These are phyloP conservation scores for Drosophila paranaensis DNA, from an alignment of 2,888 invertebrate species.

Conservation along the genomic window DNA sequence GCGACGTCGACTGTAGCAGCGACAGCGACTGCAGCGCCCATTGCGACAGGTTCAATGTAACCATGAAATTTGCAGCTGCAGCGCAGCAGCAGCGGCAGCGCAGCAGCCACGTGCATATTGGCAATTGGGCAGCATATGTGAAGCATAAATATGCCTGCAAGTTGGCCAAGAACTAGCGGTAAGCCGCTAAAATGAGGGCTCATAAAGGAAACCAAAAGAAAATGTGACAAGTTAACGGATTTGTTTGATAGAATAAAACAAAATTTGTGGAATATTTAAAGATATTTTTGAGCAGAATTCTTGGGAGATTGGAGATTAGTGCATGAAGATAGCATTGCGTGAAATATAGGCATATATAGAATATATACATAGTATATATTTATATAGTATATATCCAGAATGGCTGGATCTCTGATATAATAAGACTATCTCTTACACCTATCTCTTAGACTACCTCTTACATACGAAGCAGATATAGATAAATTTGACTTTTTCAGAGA, in stretches of 20 bases:
- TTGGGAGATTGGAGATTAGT: too few species aligned
- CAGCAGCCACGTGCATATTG: conserved; percentile 39
- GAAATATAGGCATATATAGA: too few species aligned
- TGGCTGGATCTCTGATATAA: too few species aligned
- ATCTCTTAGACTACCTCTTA: too few species aligned
- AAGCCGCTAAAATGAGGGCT: not conserved
- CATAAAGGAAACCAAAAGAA: not conserved
- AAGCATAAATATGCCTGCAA: not conserved
- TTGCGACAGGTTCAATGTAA: conserved; percentile 71
- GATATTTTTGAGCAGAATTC: too few species aligned
- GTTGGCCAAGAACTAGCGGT: not conserved
- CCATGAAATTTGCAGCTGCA: conserved; percentile 62
- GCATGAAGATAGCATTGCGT: too few species aligned
- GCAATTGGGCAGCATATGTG: conserved; percentile 12
- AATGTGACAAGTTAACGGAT: not conserved
- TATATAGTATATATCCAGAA: too few species aligned
- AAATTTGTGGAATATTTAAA: too few species aligned
- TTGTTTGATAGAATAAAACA: not conserved
- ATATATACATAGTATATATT: too few species aligned
- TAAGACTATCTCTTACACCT: too few species aligned
- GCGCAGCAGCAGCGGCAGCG: conserved; percentile 4
- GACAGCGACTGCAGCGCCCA: conserved; percentile 5
- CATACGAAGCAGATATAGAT: not conserved
- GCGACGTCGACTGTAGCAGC: conserved; percentile 7
- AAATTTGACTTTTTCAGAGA: not conserved